Evolutionary conservation across 2,888 invertebrate genomes (phyloP), one percentile per base, ranked within the genome.

Genomic region (Pyrochroa serraticornis): DNA sequence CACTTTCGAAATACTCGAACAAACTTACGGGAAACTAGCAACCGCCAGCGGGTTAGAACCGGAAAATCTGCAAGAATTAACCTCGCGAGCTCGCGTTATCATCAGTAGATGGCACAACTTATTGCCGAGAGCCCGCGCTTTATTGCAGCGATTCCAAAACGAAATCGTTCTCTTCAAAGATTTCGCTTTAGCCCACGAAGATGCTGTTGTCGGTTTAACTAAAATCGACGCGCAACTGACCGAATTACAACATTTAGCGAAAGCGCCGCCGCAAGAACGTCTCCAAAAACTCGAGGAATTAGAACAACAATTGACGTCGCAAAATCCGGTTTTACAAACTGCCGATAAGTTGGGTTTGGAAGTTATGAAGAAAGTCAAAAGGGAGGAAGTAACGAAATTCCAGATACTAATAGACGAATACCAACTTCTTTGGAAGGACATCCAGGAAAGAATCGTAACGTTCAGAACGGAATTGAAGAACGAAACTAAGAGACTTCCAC

Each of bases 201-300:
- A 84, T 31, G 88, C 90, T 0, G 84, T 92, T 0, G 84, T 90
- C 7, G 85, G 86, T 1, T 76, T 93, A 13, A 88, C 88, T 0
- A 86, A 87, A 66, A 83, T 91, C 0, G 91, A 92, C 68, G 88
- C 89, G 0, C 81, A 87, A 34, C 78, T 93, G 9, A 90, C 90
- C 0, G 84, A 90, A 53, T 77, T 90, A 2, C 83, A 90, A 68
- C 87, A 87, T 66, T 80, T 90, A 1, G 80, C 84, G 0, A 63
- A 79, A 68, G 64, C 81, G 74, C 67, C 79, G 42, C 58, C 83
- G 68, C 62, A 78, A 77, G 75, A 75, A 42, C 76, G 75, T 55
- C 68, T 79, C n/a, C 75, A 77, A 36, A 78, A 79, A 55, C 71
- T 88, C 10, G 80, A 82, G 58, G 83, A 79, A 1, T 75, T 88